Evolutionary conservation across 2,888 invertebrate genomes (phyloP), one percentile per base, ranked within the genome.

Genomic region (Hyposoter didymator): DNA sequence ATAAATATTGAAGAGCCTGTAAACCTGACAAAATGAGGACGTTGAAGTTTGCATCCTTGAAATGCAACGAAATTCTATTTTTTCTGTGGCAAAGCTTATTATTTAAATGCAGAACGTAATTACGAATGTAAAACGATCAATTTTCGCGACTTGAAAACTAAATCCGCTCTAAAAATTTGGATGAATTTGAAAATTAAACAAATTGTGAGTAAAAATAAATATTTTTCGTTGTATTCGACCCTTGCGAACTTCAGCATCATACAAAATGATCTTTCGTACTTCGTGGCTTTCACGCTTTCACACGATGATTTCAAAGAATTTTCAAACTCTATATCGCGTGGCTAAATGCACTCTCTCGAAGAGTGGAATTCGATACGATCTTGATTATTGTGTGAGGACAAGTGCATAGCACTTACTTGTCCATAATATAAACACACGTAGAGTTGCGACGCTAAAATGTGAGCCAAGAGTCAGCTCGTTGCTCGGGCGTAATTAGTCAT

Each of bases 401-500:
- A 66, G 64, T 49, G 52, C 32, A 59, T 35, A 67, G 59, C 67
- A 81, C 73, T 76, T 70, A 64, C 35, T 66, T 43, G 28, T 75
- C 28, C 4, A 67, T 67, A 81, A 32, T 64, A 28, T 28, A 49
- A 82, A n/a, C 17, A 55, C 49, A 67, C 14, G 59, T 22, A 49
- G 43, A 64, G 78, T 82, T 82, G 81, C 81, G 66, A 55, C 35
- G 55, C 52, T 64, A 78, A 55, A 55, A 66, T 28, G 75, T 32
- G 62, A 22, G 28, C 49, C 78, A 67, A 74, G 39, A 84, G 69
- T 78, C 78, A 62, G 78, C 35, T 64, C 47, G 43, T 35, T 14
- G 76, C 49, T 66, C 80, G 79, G 45, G 79, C 55, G 86, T 87
- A 89, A 89, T 89, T 89, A 89, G 88, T 89, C 88, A 87, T 85